A percentile compares a stretch with the other conserved stretches of the same genome.
phyloP scores from a whole-genome alignment of 2,797 vertebrate genomes.

The Amblyopsis hoosieri region DNA sequence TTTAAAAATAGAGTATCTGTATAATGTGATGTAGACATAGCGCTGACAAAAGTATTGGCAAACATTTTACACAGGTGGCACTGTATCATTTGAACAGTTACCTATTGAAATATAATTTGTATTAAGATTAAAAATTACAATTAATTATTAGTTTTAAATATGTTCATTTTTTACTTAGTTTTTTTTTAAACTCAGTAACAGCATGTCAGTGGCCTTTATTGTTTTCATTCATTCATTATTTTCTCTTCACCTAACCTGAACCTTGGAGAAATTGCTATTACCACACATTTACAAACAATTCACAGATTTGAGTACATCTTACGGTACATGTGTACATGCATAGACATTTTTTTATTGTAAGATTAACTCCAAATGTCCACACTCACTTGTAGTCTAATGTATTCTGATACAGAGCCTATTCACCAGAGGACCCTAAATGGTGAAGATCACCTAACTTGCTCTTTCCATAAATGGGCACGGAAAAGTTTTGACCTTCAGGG shows the following conservation, averaged over 20 bases:
- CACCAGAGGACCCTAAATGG: neutral
- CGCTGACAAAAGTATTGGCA: neutral
- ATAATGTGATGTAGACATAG: neutral
- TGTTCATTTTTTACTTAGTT: neutral
- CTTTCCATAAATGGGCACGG: neutral
- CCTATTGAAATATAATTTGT: neutral
- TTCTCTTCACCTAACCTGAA: too few species aligned
- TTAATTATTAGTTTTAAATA: neutral
- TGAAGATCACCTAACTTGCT: conserved; percentile 16
- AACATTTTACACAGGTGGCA: neutral
- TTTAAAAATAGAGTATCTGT: too few species aligned
- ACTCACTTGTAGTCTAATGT: neutral
- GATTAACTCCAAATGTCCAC: neutral
- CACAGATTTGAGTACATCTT: too few species aligned
- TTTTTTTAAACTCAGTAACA: conserved; percentile 6
- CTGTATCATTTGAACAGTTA: too few species aligned
- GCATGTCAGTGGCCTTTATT: neutral
- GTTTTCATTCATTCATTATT: too few species aligned
- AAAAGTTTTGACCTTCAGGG: neutral
- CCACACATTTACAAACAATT: too few species aligned
- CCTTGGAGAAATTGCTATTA: too few species aligned
- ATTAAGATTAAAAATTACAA: neutral
- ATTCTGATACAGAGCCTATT: neutral
- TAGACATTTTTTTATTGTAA: neutral
- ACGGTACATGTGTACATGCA: too few species aligned